phyloP scores from a whole-genome alignment of 2,888 invertebrate species.

The Lutraria lutraria region DNA sequence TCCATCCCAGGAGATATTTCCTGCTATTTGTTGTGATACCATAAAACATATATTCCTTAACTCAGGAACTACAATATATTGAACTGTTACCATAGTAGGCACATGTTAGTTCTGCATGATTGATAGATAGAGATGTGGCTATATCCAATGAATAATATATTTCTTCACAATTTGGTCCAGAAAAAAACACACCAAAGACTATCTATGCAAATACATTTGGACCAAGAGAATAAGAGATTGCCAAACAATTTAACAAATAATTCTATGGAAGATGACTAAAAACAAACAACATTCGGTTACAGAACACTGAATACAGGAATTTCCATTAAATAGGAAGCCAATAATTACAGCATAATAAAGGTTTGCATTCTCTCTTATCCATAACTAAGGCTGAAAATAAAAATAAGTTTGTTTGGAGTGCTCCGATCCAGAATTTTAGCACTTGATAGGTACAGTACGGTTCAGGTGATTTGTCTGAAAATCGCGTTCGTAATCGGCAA shows the following conservation, averaged over 20 bases:
- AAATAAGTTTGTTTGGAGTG: too few species aligned
- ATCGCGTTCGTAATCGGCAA: too few species aligned
- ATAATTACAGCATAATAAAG: too few species aligned
- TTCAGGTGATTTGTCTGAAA: too few species aligned
- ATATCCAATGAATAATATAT: slow-evolving; percentile 26
- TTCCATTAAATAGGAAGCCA: too few species aligned
- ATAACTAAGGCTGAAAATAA: too few species aligned
- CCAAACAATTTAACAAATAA: not conserved
- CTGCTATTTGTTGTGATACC: slow-evolving; percentile 18
- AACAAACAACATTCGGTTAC: too few species aligned
- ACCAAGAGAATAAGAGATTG: not conserved
- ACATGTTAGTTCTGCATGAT: slow-evolving; percentile 10
- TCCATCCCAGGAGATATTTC: slow-evolving; percentile 15
- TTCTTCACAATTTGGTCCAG: slow-evolving; percentile 21
- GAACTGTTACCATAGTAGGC: slow-evolving; percentile 9
- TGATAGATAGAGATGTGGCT: slow-evolving; percentile 17
- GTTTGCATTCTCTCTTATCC: too few species aligned
- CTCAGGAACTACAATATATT: slow-evolving; percentile 9
- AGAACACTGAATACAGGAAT: too few species aligned
- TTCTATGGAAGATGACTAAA: too few species aligned
- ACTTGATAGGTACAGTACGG: too few species aligned
- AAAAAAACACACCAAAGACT: not conserved
- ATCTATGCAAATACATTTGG: not conserved
- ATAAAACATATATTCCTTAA: slow-evolving; percentile 25
- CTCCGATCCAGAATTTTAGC: too few species aligned